Evolutionary conservation across 2,888 invertebrate species (phyloP).

Genomic region (Tillus elongatus): DNA sequence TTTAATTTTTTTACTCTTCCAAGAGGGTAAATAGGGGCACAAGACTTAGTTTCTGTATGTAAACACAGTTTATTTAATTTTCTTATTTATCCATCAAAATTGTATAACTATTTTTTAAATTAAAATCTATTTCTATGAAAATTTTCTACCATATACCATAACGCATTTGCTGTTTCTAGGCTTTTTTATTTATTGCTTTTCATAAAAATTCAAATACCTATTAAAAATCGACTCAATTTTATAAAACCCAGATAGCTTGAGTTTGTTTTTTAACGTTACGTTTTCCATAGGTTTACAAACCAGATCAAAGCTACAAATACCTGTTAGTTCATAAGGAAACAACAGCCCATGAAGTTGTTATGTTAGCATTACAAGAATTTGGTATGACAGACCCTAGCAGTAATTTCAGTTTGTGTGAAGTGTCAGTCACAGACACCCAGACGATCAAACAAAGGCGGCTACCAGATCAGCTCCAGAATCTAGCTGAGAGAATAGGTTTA

Average conservation of each 20-base stretch:
- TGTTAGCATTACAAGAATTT: slow-evolving; percentile 93
- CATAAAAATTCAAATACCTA: too few relatives aligned
- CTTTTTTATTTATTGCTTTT: too few relatives aligned
- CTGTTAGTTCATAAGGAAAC: slow-evolving; percentile 91
- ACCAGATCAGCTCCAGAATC: slow-evolving; percentile 88
- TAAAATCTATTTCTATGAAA: too few relatives aligned
- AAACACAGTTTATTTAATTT: too few relatives aligned
- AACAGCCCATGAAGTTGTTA: slow-evolving; percentile 85
- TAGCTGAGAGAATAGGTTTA: slow-evolving; percentile 88
- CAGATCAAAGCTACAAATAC: slow-evolving; percentile 97
- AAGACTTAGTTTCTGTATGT: too few relatives aligned
- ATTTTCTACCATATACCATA: too few relatives aligned
- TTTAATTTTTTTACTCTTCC: too few relatives aligned
- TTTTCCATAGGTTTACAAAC: slow-evolving; percentile 60
- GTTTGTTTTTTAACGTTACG: background rate
- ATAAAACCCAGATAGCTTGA: too few relatives aligned
- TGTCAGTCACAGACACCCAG: slow-evolving; percentile 88
- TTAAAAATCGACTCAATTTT: background rate
- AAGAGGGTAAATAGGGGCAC: too few relatives aligned
- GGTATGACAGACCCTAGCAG: slow-evolving; percentile 91
- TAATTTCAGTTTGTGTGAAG: slow-evolving; percentile 91
- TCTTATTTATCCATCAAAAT: too few relatives aligned
- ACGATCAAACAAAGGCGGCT: slow-evolving; percentile 92
- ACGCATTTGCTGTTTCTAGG: too few relatives aligned
- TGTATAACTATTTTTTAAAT: too few relatives aligned